phyloP scores from a whole-genome alignment of 2,888 invertebrate genomes.

The Siphlonurus alternatus region DNA sequence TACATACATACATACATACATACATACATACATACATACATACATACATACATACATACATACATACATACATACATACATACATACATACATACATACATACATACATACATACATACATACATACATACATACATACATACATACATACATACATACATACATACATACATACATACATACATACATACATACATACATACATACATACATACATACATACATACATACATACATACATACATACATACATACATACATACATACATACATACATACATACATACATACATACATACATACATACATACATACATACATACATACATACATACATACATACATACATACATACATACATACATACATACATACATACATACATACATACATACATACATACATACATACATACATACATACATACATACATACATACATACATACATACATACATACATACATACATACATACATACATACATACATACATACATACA shows the following conservation, averaged over 20 bases:
- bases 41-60: neutral
- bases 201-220: neutral
- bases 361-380: neutral
- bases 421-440: neutral
- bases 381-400: neutral
- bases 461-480: neutral
- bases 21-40: neutral
- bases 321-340: neutral
- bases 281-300: neutral
- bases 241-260: neutral
- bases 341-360: neutral
- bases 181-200: neutral
- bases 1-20: neutral
- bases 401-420: neutral
- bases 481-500: neutral
- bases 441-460: neutral
- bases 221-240: neutral
- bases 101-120: neutral
- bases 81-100: neutral
- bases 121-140: neutral
- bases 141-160: neutral
- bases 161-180: neutral
- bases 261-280: neutral
- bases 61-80: neutral
- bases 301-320: neutral